Evolutionary conservation across 2,888 invertebrate genomes (phyloP), one percentile per base, ranked within the genome.

Genomic region (Dinocampus coccinellae): DNA sequence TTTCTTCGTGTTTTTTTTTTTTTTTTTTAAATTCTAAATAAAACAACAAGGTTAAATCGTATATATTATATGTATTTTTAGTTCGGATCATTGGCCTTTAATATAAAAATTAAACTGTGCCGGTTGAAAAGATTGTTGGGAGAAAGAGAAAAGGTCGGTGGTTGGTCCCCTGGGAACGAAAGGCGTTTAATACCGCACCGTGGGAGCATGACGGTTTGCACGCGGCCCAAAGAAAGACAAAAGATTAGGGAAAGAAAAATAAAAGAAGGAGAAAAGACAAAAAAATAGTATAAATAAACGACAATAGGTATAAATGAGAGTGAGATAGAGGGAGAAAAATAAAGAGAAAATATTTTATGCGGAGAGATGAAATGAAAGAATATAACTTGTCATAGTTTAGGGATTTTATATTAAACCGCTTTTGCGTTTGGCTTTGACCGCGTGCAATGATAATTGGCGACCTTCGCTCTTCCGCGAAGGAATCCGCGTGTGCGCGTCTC

Each of bases 391-490:
- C 80, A 83, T 82, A 83, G 78, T 57, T 10, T 57, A 72, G 74
- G 78, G 79, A 81, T 78, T 62, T 66, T 60, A 64, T 72, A 79
- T 80, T 81, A 81, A 82, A 79, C 80, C 81, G 81, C 79, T 80
- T 82, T 82, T 81, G 79, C 77, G 75, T 77, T 75, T 78, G 78
- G 74, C 76, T 78, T 73, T 57, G 69, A 63, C 55, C 66, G 64
- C 66, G 57, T 42, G 74, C 52, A 72, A 64, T 79, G 81, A 83
- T 85, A 85, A 86, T 84, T 86, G 84, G 82, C 85, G 83, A 82
- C 82, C 85, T 84, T 84, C 82, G 82, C 80, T 83, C 80, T 86
- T 86, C 85, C 81, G 79, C 84, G 85, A 86, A 86, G 84, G 82
- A 83, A 86, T 85, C 82, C 79, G 78, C 81, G 75, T 64, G 70